A percentile compares a stretch with the other conserved stretches of the same genome.
Conservation (phyloP, 2,113 vertebrate species). For the Gadus chalcogrammus region DNA sequence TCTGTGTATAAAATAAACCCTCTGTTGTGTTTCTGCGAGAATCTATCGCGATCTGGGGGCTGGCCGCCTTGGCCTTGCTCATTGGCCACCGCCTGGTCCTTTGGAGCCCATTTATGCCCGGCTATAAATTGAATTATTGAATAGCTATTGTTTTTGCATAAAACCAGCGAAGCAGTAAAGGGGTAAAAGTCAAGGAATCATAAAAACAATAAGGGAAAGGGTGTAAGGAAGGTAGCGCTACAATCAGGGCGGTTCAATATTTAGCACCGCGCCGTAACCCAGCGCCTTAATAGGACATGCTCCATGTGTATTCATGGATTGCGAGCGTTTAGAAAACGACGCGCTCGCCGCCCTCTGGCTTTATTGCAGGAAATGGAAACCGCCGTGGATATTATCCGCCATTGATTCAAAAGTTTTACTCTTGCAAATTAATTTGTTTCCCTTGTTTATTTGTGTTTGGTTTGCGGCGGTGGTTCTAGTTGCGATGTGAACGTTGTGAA, state of each 20-base stretch:
- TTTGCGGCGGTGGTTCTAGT: no score
- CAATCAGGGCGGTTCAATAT: constrained; percentile 69
- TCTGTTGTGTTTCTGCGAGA: constrained; percentile 47
- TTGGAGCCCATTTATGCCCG: constrained; percentile 66
- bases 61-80: constrained; percentile 49
- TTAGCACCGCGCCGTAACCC: constrained; percentile 57
- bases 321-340: constrained; percentile 38
- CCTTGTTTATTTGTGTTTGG: constrained; percentile 21
- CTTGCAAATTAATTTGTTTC: constrained; percentile 24
- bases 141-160: constrained; percentile 70
- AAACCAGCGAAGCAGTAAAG: constrained; percentile 71
- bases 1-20: constrained; percentile 55
- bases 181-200: constrained; percentile 67
- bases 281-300: constrained; percentile 71
- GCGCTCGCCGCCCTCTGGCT: not conserved
- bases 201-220: constrained; percentile 71
- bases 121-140: constrained; percentile 74
- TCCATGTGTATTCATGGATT: constrained; percentile 72
- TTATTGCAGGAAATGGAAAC: constrained; percentile 52
- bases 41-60: constrained; percentile 34
- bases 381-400: constrained; percentile 52
- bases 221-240: constrained; percentile 60
- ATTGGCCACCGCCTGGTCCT: constrained; percentile 59
- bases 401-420: constrained; percentile 51
- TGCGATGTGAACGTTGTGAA: not conserved